phyloP scores from a whole-genome alignment of 1,140 invertebrate species.

The Drosophila sproati region DNA sequence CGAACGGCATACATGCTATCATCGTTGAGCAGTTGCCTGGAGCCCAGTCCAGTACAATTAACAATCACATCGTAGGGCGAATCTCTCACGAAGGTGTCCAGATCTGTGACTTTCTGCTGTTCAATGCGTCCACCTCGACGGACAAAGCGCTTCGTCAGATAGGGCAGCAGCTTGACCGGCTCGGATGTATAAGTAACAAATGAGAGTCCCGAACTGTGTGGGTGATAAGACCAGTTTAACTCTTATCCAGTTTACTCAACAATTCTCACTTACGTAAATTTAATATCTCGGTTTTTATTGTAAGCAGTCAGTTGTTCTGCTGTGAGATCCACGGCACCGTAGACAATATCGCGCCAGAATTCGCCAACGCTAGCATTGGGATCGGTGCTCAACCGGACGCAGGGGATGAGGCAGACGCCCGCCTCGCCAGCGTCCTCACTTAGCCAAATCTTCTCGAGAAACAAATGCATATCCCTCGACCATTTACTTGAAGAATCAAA shows the following conservation, averaged over 20 bases:
- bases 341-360: slow-evolving; percentile 86
- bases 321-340: slow-evolving; percentile 86
- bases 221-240: background rate
- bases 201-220: slow-evolving; percentile 86
- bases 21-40: slow-evolving; percentile 88
- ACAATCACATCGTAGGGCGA: slow-evolving; percentile 88
- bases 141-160: slow-evolving; percentile 87
- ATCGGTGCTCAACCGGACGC: slow-evolving; percentile 85
- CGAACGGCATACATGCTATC: slow-evolving; percentile 87
- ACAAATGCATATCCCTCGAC: slow-evolving; percentile 87
- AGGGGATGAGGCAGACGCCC: slow-evolving; percentile 87
- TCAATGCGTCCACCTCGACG: slow-evolving; percentile 86
- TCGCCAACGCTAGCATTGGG: slow-evolving; percentile 56
- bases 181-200: slow-evolving; percentile 88
- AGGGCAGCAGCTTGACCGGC: slow-evolving; percentile 86
- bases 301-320: slow-evolving; percentile 85
- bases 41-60: slow-evolving; percentile 89
- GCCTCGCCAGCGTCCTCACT: slow-evolving; percentile 86
- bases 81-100: slow-evolving; percentile 85
- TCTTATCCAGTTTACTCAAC: background rate
- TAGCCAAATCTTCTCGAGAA: slow-evolving; percentile 88
- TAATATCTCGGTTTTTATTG: slow-evolving; percentile 83
- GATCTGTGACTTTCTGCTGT: slow-evolving; percentile 85
- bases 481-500: slow-evolving; percentile 86
- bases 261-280: slow-evolving; percentile 85